Evolutionary conservation across 2,888 invertebrate genomes (phyloP).

Genomic region (Aspidiotus rigidus): DNA sequence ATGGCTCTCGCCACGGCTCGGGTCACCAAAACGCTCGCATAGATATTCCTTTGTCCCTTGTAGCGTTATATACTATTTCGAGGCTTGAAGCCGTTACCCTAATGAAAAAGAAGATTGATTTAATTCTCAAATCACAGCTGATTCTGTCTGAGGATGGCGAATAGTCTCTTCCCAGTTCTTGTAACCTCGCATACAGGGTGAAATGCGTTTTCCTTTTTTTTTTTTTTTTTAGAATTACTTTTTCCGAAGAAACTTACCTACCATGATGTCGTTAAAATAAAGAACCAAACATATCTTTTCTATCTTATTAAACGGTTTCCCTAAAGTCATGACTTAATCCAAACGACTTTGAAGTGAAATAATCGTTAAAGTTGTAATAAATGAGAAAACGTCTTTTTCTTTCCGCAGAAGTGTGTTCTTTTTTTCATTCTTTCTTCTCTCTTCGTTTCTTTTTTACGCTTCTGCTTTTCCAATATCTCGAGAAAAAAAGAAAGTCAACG

Average conservation of each 20-base stretch:
- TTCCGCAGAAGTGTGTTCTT: conserved; percentile 22
- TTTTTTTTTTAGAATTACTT: conserved; percentile 17
- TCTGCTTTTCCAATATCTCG: neutral
- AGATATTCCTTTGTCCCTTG: too few species aligned
- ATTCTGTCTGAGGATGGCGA: conserved; percentile 28
- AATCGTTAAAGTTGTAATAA: conserved; percentile 33
- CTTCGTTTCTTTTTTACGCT: neutral
- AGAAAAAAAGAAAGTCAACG: conserved; percentile 13
- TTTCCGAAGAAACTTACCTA: conserved; percentile 29
- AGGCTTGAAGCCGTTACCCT: conserved; percentile 29
- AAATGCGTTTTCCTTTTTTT: conserved; percentile 4
- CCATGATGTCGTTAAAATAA: conserved; percentile 28
- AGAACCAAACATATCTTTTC: conserved; percentile 32
- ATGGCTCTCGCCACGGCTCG: too few species aligned
- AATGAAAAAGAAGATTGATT: conserved; percentile 31
- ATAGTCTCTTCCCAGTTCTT: conserved; percentile 26
- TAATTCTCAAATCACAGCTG: conserved; percentile 31
- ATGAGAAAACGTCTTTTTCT: conserved; percentile 28
- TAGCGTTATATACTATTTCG: too few species aligned
- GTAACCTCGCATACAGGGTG: conserved; percentile 1
- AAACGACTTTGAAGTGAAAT: conserved; percentile 29
- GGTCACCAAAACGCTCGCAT: too few species aligned
- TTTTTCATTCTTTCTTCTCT: neutral
- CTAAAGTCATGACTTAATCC: conserved; percentile 24
- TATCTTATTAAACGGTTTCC: conserved; percentile 32